Base-by-base conservation (phyloP, 1,140 invertebrate genomes). In the Drosophila trapezifrons region DNA sequence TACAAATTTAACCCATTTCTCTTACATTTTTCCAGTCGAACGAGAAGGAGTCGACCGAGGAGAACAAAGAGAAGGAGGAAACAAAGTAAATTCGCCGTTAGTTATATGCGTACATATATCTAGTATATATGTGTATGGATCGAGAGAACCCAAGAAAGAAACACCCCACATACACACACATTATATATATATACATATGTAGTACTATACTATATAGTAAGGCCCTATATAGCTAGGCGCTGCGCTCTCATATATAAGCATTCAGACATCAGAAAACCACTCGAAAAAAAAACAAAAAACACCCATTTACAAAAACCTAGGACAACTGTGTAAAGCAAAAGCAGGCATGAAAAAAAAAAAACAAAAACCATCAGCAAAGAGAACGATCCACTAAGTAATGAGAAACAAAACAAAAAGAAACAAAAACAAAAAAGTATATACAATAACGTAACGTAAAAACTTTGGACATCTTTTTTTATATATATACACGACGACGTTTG, bases 61-160 rank as follows among this genome's bases (percentile, higher is more conserved):
- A 96, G 85, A 95, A 95, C 84, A 95, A 95, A 92, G 95, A 96
- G 70, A 95, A 95, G 84, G 95, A 96, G 80, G 91, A 92, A 62
- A 90, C 91, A 89, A 92, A 92, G 79, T 91, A 92, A 91, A 86
- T 73, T 72, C 73, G 70, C 69, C 89, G 78, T 82, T 76, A 80
- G 76, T 78, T 78, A 79, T 75, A 91, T 76, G 66, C 73, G 78
- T 52, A 82, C 54, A 77, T 69, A 72, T 79, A 77, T 67, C 70
- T 73, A 76, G 63, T 58, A 71, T 51, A 74, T 81, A 77, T 81
- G 78, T 78, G 82, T 76, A 84, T 66, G 66, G 66, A 62, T 43
- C 49, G 38, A 40, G 40, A 38, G 45, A 59, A 51, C 32, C 78
- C 38, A 62, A 59, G 29, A 72, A 67, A 35, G 45, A 72, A 71